phyloP scores from a whole-genome alignment of 2,113 vertebrate genomes.

The Malaclemys terrapin region DNA sequence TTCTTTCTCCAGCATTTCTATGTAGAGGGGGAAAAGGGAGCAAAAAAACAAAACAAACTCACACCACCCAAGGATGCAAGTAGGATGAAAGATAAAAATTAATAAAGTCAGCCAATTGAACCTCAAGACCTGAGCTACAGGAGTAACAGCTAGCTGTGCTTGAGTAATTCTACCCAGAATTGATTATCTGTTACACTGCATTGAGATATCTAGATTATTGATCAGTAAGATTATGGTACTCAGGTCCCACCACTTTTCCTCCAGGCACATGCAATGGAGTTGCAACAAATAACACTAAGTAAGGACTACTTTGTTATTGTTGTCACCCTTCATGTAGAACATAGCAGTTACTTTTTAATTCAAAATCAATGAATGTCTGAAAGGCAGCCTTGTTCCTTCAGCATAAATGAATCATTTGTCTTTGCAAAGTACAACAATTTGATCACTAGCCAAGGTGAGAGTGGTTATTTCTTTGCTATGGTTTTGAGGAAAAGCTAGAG shows the following conservation, averaged over 20 bases:
- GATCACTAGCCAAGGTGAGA: slow-evolving; percentile 72
- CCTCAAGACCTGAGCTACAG: slow-evolving; percentile 61
- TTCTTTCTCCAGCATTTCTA: neutral
- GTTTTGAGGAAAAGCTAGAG: neutral
- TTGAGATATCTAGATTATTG: slow-evolving; percentile 81
- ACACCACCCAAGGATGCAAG: neutral
- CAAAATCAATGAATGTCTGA: slow-evolving; percentile 81
- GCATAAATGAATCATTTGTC: slow-evolving; percentile 78
- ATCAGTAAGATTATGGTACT: slow-evolving; percentile 75
- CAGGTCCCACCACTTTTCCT: slow-evolving; percentile 52
- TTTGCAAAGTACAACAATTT: slow-evolving; percentile 69
- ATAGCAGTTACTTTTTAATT: slow-evolving; percentile 84
- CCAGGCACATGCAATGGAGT: slow-evolving; percentile 39
- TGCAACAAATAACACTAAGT: slow-evolving; percentile 77
- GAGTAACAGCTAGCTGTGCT: slow-evolving; percentile 63
- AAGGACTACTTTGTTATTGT: slow-evolving; percentile 80
- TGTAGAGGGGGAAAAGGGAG: neutral
- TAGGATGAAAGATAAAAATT: slow-evolving; percentile 76
- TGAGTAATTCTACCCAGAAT: slow-evolving; percentile 75
- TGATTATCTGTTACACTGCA: slow-evolving; percentile 78
- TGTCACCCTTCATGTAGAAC: slow-evolving; percentile 82
- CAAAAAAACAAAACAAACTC: neutral
- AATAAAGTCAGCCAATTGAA: slow-evolving; percentile 75
- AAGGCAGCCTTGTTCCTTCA: slow-evolving; percentile 76
- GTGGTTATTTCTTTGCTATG: neutral